A percentile compares a stretch with the other conserved stretches of the same genome.
Evolutionary conservation across 1,140 invertebrate genomes (phyloP).

Genomic region (Musca vetustissima): DNA sequence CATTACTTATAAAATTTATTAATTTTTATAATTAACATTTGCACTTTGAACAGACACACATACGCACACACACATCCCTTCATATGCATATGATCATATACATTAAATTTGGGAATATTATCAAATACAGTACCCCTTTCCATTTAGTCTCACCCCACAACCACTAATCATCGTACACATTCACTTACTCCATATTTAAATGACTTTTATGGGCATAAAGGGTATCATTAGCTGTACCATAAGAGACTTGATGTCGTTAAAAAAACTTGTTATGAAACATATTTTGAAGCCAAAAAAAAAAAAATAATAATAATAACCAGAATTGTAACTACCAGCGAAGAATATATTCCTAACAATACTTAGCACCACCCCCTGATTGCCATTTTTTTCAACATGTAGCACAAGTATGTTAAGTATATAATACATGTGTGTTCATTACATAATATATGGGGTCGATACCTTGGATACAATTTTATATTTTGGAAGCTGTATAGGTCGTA

Average conservation of each 20-base stretch:
- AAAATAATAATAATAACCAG: neutral
- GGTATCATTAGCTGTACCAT: slow-evolving; percentile 14
- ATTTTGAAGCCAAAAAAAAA: neutral
- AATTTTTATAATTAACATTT: slow-evolving; percentile 22
- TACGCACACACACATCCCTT: neutral
- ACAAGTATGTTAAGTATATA: no score
- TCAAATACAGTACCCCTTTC: neutral
- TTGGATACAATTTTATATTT: no score
- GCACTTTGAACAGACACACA: neutral
- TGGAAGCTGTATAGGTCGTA: no score
- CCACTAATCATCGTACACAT: neutral
- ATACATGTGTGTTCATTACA: no score
- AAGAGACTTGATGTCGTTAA: slow-evolving; percentile 21
- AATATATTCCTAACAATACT: neutral
- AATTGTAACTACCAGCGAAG: neutral
- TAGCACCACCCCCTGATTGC: neutral
- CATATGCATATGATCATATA: slow-evolving; percentile 5
- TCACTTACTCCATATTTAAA: slow-evolving; percentile 12
- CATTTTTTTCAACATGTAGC: neutral
- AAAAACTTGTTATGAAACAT: slow-evolving; percentile 18
- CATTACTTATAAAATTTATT: slow-evolving; percentile 21
- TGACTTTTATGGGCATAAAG: slow-evolving; percentile 15
- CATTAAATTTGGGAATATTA: neutral
- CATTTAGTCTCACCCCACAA: no score
- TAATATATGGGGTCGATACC: no score